A percentile compares a stretch with the other conserved stretches of the same genome.
Evolutionary conservation across 1,140 invertebrate genomes (phyloP).

Genomic region (Diabrotica virgifera): DNA sequence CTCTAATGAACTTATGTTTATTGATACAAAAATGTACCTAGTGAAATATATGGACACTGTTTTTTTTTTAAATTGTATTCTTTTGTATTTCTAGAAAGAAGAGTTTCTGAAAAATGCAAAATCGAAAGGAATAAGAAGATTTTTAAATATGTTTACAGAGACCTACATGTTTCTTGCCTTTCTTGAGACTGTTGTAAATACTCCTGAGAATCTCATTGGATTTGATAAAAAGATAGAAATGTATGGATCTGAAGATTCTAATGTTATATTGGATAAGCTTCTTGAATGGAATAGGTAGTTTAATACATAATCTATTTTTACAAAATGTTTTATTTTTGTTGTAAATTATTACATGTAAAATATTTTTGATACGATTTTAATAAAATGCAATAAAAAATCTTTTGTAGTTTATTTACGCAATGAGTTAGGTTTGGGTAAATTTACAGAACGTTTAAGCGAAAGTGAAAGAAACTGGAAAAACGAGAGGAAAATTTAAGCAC

Average conservation of each 20-base stretch:
- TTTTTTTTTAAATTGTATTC: conserved; percentile 6
- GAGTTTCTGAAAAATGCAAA: conserved; percentile 42
- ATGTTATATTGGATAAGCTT: conserved; percentile 34
- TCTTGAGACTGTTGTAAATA: conserved; percentile 40
- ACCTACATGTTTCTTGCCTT: conserved; percentile 72
- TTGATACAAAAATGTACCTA: no score
- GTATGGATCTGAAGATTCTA: conserved; percentile 35
- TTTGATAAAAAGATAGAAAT: conserved; percentile 43
- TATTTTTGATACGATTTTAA: no score
- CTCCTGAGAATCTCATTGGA: conserved; percentile 35
- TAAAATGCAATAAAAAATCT: no score
- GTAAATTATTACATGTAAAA: no score
- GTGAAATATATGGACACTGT: no score
- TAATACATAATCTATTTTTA: not conserved
- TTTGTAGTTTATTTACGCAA: no score
- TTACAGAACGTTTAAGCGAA: no score
- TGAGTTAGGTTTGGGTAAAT: no score
- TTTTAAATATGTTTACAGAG: conserved; percentile 80
- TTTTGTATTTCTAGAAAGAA: conserved; percentile 41
- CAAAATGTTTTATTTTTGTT: no score
- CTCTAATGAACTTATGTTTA: no score
- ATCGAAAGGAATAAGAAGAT: conserved; percentile 63
- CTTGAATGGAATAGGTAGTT: conserved; percentile 30
- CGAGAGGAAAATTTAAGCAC: no score
- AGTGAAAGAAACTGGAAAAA: no score